Evolutionary conservation across 2,888 invertebrate species (phyloP).

Genomic region (Teleiodes luculella): DNA sequence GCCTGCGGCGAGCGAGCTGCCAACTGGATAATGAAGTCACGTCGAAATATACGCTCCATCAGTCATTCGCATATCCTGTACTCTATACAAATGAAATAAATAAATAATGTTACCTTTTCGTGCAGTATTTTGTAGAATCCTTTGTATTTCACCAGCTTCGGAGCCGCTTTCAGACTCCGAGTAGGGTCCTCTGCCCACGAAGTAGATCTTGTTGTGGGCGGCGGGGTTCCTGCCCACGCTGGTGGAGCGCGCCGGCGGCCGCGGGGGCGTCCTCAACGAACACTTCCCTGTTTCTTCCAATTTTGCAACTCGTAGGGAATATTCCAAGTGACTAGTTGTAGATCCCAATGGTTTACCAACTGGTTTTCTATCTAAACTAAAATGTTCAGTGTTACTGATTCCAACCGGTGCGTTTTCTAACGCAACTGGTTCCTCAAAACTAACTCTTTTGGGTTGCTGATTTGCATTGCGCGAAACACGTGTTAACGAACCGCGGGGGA

Average conservation of each 20-base stretch:
- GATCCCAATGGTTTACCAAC: constrained; percentile 1
- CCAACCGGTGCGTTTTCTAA: constrained; percentile 6
- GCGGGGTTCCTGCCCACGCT: constrained; percentile 45
- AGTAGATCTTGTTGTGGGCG: constrained; percentile 27
- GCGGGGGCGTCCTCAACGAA: constrained; percentile 42
- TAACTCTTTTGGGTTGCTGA: constrained; percentile 49
- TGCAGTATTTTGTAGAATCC: constrained; percentile 68
- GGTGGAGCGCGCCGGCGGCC: constrained; percentile 59
- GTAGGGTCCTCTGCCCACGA: constrained; percentile 39
- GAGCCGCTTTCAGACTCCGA: constrained; percentile 85
- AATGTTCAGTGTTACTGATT: background rate
- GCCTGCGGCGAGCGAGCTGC: no score
- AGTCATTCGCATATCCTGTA: no score
- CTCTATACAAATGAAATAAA: background rate
- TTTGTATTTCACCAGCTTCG: constrained; percentile 84
- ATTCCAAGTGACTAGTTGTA: constrained; percentile 24
- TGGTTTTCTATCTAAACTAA: constrained; percentile 21
- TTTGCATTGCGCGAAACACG: constrained; percentile 28
- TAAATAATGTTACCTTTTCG: constrained; percentile 34
- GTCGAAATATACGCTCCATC: no score
- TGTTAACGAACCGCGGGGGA: constrained; percentile 41
- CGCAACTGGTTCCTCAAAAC: constrained; percentile 45
- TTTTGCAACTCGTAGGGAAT: constrained; percentile 25
- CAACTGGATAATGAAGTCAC: no score
- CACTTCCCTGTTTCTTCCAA: constrained; percentile 27